Base-by-base conservation (phyloP, 2,888 invertebrate species). In the Thelaira solivaga region DNA sequence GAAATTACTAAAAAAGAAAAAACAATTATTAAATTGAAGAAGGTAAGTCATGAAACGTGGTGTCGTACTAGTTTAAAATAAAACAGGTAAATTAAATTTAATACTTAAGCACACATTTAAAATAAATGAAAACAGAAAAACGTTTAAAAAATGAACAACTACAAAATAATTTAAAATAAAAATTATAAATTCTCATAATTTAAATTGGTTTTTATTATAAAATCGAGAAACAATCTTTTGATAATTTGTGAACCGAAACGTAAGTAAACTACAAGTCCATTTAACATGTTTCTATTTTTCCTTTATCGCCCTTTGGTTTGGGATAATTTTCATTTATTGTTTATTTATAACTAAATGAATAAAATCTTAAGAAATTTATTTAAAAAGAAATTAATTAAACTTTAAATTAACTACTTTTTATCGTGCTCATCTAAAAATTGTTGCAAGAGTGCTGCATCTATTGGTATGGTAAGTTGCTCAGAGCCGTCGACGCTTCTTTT, bases 401-500 rank as follows among this genome's bases (percentile, higher is more conserved):
- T 10, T 10, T n/a, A 34, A 36, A 61, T 34, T 26, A 34, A 76
- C 22, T 72, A 51, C 45, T 87, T 86, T 73, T 87, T 87, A 49
- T 87, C 86, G 53, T 88, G 87, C 67, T 88, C 88, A 61, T 93
- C 93, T 53, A 94, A 87, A 88, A 96, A 96, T 85, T 96, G 95
- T 85, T 94, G 92, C 73, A 97, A 88, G 43, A 96, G 90, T 11
- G 89, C 86, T 80, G 91, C 92, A 81, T 94, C 93, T 22, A 97
- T 92, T 0, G 97, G 96, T 86, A 97, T 95, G 20, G 91, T 86
- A 31, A 97, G 90, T 85, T 94, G 93, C 86, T 97, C 97, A 59
- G 93, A 92, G 31, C 96, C 97, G 87, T 97, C 97, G 26, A 90
- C 90, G 13, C 93, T 94, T 83, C 96, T 92, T 85, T 94, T 95